A percentile compares a stretch with the other conserved stretches of the same genome.
These are phyloP conservation scores for Eurytoma adleriae DNA, from an alignment of 2,888 invertebrate genomes.

Conservation along the genomic window DNA sequence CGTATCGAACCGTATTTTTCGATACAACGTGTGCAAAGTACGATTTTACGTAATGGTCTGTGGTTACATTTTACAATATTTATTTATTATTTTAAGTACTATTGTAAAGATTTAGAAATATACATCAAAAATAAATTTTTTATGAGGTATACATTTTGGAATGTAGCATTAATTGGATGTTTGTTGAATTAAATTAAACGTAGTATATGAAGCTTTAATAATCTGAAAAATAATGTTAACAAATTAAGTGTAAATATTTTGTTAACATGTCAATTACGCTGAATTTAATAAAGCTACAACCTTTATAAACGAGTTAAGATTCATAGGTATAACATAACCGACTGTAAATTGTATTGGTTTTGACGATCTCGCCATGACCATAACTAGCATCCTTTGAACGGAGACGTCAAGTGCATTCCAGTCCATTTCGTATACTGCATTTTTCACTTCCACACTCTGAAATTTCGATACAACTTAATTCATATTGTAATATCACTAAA, in stretches of 20 bases:
- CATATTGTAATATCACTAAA: constrained; percentile 13
- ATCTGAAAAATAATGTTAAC: constrained; percentile 13
- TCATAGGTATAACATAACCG: constrained; percentile 18
- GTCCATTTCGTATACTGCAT: constrained; percentile 14
- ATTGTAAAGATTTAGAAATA: background rate
- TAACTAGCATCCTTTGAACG: constrained; percentile 34
- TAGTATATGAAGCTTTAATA: constrained; percentile 25
- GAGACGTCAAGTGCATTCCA: constrained; percentile 28
- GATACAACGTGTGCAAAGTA: no score
- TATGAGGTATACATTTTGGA: background rate
- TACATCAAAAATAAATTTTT: background rate
- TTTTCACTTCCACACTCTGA: constrained; percentile 20
- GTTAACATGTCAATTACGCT: background rate
- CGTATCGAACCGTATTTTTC: no score
- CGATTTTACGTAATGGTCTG: no score
- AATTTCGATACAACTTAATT: background rate
- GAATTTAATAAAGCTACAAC: background rate
- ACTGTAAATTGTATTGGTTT: constrained; percentile 36
- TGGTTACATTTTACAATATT: no score
- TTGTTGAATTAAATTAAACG: constrained; percentile 26
- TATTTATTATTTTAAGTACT: no score
- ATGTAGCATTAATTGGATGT: background rate
- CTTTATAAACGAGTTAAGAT: constrained; percentile 43
- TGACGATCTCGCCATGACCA: constrained; percentile 38
- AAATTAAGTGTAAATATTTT: no score